Evolutionary conservation across 2,888 invertebrate species (phyloP).

Genomic region (Leptothorax acervorum): DNA sequence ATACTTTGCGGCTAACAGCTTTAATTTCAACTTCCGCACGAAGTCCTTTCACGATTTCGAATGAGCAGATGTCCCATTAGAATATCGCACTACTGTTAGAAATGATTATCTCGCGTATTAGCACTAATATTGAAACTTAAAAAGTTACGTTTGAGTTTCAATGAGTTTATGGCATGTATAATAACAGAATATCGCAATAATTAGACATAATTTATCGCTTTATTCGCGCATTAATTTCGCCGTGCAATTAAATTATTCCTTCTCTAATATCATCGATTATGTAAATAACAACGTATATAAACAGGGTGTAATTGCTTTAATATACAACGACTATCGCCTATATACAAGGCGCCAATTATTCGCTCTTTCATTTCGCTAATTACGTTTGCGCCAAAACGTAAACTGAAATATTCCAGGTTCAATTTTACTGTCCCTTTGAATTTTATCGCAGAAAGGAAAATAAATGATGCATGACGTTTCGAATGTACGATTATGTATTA

Average conservation of each 20-base stretch:
- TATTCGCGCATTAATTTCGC: slow-evolving; percentile 41
- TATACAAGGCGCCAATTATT: slow-evolving; percentile 20
- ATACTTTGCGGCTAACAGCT: slow-evolving; percentile 12
- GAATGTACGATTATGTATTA: neutral
- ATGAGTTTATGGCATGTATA: neutral
- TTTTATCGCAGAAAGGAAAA: neutral
- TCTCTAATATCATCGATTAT: slow-evolving; percentile 28
- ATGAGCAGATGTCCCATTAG: neutral
- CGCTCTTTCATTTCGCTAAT: slow-evolving; percentile 19
- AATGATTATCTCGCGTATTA: neutral
- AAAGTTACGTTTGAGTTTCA: neutral
- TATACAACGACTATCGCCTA: neutral
- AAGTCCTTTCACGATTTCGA: neutral
- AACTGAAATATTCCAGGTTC: slow-evolving; percentile 16
- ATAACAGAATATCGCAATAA: slow-evolving; percentile 9
- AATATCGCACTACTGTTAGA: neutral
- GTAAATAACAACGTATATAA: neutral
- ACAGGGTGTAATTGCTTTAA: slow-evolving; percentile 22
- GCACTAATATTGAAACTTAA: neutral
- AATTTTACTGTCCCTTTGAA: neutral
- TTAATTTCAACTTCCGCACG: slow-evolving; percentile 27
- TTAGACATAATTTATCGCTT: slow-evolving; percentile 25
- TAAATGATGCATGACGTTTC: neutral
- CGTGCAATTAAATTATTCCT: slow-evolving; percentile 36
- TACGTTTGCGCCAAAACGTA: neutral